Evolutionary conservation across 1,140 invertebrate genomes (phyloP), one percentile per base, ranked within the genome.

Genomic region (Pygmarrhopalites habei): DNA sequence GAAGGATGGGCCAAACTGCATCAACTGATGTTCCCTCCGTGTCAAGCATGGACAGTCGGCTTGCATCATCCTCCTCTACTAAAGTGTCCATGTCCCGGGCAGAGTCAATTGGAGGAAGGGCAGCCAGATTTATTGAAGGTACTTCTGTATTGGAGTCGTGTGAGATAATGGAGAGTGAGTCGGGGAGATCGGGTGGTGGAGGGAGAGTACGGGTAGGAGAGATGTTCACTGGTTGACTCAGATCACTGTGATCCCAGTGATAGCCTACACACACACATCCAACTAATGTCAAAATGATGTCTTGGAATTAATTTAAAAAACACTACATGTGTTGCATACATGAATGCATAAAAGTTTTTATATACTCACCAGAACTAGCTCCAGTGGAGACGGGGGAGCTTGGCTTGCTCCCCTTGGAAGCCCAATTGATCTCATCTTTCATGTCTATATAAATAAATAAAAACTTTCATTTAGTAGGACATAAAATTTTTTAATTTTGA

Each of bases 401-500:
- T 29, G 69, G 66, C 56, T 70, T 71, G 39, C 35, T 61, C 17
- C 59, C 58, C 52, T 68, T 68, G 21, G 63, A 60, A 29, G 64
- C 69, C 69, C 69, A 71, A 62, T 59, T 71, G 32, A 71, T 66
- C 59, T 71, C 69, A 2, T 67, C 69, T 62, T 71, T 71, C 58
- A 71, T 68, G 46, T 71, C 69, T 71, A 44, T 15, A 57, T 52
- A 51, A 41, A 65, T 39, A 46, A 52, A 28, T 60, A 19, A 52
- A 64, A 64, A 39, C 29, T 52, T n/a, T n/a, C n/a, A n/a, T n/a
- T n/a, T n/a, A n/a, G n/a, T n/a, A n/a, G n/a, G n/a, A n/a, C n/a
- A n/a, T n/a, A n/a, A n/a, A n/a, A n/a, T n/a, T n/a, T n/a, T n/a
- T n/a, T n/a, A n/a, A n/a, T n/a, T n/a, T n/a, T n/a, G n/a, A n/a